Conservation (phyloP, 2,888 invertebrate species). For the Epinotia nisella region DNA sequence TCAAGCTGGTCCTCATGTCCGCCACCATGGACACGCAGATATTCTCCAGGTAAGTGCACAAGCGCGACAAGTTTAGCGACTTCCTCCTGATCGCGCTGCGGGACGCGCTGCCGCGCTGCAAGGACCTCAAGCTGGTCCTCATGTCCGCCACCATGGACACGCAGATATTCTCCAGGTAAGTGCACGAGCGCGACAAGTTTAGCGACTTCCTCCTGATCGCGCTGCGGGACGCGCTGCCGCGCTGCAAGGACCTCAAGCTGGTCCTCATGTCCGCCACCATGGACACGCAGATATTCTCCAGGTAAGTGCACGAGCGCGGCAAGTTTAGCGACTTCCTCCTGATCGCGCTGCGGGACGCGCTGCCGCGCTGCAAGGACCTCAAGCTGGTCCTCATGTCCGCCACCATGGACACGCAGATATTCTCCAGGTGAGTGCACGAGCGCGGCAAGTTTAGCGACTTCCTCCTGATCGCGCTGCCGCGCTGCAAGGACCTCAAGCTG, state of each 20-base stretch:
- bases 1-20: constrained; percentile 96
- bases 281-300: too few species aligned
- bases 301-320: too few species aligned
- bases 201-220: constrained; percentile 96
- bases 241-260: constrained; percentile 74
- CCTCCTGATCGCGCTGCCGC: too few species aligned
- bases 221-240: constrained; percentile 89
- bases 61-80: constrained; percentile 96
- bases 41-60: constrained; percentile 92
- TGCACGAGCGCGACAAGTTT: constrained; percentile 97
- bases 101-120: constrained; percentile 88
- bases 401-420: too few species aligned
- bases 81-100: constrained; percentile 94
- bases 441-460: too few species aligned
- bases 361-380: too few species aligned
- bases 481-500: too few species aligned
- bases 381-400: too few species aligned
- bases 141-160: constrained; percentile 98
- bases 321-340: too few species aligned
- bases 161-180: constrained; percentile 88
- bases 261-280: too few species aligned
- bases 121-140: constrained; percentile 91
- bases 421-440: too few species aligned
- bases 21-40: constrained; percentile 94
- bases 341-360: too few species aligned